Percentiles rank a stretch among this genome's conserved stretches.
Evolutionary conservation across 2,113 vertebrate genomes (phyloP).

Genomic region (Periophthalmodon schlosseri): DNA sequence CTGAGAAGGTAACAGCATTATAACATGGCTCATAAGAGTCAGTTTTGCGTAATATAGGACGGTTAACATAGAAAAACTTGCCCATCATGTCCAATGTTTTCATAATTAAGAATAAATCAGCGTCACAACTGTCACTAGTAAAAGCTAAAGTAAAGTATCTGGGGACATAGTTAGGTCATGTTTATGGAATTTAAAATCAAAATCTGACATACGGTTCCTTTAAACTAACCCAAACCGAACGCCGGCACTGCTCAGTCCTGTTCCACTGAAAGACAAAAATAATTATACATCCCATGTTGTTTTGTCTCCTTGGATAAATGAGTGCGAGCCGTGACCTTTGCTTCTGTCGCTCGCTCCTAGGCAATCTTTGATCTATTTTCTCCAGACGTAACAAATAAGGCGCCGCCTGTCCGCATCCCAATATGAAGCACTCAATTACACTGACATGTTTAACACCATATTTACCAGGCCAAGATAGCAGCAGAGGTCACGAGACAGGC

Average conservation of each 20-base stretch:
- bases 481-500: slow-evolving; percentile 61
- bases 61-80: too few relatives aligned
- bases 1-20: too few relatives aligned
- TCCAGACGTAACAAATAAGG: slow-evolving; percentile 41
- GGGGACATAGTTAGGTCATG: too few relatives aligned
- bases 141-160: too few relatives aligned
- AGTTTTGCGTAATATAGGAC: too few relatives aligned
- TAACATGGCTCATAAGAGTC: too few relatives aligned
- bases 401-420: slow-evolving; percentile 36
- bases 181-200: too few relatives aligned
- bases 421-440: slow-evolving; percentile 66
- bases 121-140: too few relatives aligned
- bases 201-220: too few relatives aligned
- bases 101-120: too few relatives aligned
- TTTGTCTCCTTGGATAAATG: neutral
- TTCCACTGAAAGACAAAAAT: neutral
- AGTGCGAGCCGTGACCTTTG: slow-evolving; percentile 35
- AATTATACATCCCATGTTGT: neutral
- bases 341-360: slow-evolving; percentile 22
- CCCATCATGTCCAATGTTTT: too few relatives aligned
- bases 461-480: slow-evolving; percentile 61
- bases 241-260: neutral
- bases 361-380: slow-evolving; percentile 50
- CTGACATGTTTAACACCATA: slow-evolving; percentile 63
- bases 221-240: neutral